These are phyloP conservation scores for Holothuria scabra DNA, from an alignment of 53 echinoderm and acorn worm species.

Conservation along the genomic window DNA sequence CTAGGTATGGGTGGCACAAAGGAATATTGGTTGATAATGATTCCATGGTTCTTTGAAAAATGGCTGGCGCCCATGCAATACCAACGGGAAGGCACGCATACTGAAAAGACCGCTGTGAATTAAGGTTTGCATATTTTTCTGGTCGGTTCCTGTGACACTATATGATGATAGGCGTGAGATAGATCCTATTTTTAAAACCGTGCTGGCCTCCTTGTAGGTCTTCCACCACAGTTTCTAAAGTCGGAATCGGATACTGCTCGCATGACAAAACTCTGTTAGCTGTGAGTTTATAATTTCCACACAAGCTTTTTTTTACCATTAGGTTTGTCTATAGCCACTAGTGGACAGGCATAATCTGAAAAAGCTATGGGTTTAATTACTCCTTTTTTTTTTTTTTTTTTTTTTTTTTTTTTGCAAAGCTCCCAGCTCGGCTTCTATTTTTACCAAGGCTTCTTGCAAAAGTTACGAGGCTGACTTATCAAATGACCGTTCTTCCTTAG, in stretches of 20 bases:
- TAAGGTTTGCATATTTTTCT: background rate
- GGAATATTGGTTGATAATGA: slow-evolving; percentile 27
- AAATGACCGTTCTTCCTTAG: slow-evolving; percentile 28
- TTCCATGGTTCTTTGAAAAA: slow-evolving; percentile 65
- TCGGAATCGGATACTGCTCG: slow-evolving; percentile 59
- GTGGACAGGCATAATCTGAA: slow-evolving; percentile 62
- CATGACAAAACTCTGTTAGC: slow-evolving; percentile 53
- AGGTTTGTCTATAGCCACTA: slow-evolving; percentile 56
- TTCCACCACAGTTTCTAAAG: slow-evolving; percentile 53
- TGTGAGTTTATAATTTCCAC: slow-evolving; percentile 66
- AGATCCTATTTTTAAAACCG: slow-evolving; percentile 39
- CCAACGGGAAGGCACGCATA: slow-evolving; percentile 61
- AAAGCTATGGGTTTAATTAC: slow-evolving; percentile 55
- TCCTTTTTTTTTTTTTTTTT: background rate
- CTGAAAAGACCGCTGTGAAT: slow-evolving; percentile 65
- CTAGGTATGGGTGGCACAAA: too few relatives aligned
- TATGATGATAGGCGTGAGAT: slow-evolving; percentile 61
- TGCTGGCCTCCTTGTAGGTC: slow-evolving; percentile 52
- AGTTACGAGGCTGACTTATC: slow-evolving; percentile 57
- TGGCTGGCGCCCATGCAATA: slow-evolving; percentile 55
- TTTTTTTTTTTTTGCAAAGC: background rate
- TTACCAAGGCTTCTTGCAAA: slow-evolving; percentile 54
- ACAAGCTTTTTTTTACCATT: slow-evolving; percentile 51
- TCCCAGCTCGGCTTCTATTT: slow-evolving; percentile 46
- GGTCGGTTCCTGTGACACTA: slow-evolving; percentile 51